A percentile compares a stretch with the other conserved stretches of the same genome.
Conservation (phyloP, 2,797 vertebrate genomes). For the Spinus olivaceus region DNA sequence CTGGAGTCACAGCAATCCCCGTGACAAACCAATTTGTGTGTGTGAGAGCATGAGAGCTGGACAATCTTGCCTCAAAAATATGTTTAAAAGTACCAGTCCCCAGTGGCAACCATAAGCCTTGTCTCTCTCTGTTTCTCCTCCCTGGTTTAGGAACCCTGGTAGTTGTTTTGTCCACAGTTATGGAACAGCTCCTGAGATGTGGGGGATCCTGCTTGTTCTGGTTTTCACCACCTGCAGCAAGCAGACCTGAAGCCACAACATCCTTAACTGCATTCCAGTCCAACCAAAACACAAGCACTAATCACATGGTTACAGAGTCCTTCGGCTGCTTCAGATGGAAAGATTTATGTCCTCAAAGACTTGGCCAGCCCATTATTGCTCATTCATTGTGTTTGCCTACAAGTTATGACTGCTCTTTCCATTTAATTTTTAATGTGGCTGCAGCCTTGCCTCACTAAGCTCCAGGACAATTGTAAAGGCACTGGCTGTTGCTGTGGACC, state of each 20-base stretch:
- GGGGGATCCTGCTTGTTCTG: slow-evolving; percentile 1
- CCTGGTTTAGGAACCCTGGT: neutral
- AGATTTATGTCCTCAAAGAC: slow-evolving; percentile 46
- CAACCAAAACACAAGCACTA: slow-evolving; percentile 55
- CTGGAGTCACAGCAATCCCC: neutral
- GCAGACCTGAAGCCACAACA: slow-evolving; percentile 28
- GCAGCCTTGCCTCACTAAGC: neutral
- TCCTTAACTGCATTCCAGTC: slow-evolving; percentile 53
- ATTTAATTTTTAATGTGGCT: slow-evolving; percentile 51
- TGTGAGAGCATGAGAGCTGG: neutral
- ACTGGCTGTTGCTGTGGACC: slow-evolving; percentile 2
- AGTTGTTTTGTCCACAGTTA: neutral
- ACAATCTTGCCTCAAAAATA: neutral
- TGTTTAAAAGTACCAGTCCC: neutral
- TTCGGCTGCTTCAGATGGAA: slow-evolving; percentile 42
- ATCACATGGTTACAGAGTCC: slow-evolving; percentile 60
- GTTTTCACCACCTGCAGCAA: slow-evolving; percentile 65
- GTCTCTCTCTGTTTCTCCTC: neutral
- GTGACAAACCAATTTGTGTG: neutral
- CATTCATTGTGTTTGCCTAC: slow-evolving; percentile 54
- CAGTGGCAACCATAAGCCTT: neutral
- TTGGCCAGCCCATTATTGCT: slow-evolving; percentile 26
- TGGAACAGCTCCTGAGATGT: neutral
- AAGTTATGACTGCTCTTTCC: slow-evolving; percentile 42
- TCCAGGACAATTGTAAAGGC: slow-evolving; percentile 28